Evolutionary conservation across 2,797 vertebrate genomes (phyloP).

Genomic region (Chloroceryle amazona): DNA sequence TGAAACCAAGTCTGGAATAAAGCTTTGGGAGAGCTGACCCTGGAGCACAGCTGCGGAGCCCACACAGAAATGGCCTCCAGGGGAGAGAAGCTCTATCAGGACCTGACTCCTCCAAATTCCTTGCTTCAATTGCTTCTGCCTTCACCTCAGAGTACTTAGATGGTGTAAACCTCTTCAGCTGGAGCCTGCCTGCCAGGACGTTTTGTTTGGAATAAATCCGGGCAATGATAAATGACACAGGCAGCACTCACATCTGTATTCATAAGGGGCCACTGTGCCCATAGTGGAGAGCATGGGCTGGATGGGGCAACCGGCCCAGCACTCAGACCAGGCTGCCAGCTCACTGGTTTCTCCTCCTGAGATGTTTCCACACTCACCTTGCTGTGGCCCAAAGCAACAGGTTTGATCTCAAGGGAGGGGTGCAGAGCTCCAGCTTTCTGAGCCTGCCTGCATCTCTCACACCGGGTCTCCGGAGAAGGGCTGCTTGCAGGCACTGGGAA

Average conservation of each 20-base stretch:
- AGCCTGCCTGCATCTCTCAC: background rate
- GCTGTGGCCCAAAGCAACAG: background rate
- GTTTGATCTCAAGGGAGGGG: background rate
- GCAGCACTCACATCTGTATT: background rate
- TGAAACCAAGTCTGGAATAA: background rate
- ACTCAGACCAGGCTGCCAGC: background rate
- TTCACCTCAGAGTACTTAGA: accelerated
- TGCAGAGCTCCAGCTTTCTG: background rate
- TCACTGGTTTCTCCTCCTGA: background rate
- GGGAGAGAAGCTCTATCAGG: background rate
- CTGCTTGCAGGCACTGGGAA: background rate
- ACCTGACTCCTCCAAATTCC: background rate
- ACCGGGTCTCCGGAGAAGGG: background rate
- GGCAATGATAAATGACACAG: accelerated
- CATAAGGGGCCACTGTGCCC: background rate
- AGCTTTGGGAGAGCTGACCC: background rate
- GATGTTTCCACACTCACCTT: background rate
- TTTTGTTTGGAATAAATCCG: background rate
- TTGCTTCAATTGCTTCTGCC: background rate
- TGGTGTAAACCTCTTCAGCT: background rate
- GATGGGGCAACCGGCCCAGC: accelerated
- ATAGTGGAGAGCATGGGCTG: background rate
- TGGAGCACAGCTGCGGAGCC: accelerated
- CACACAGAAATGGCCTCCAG: accelerated
- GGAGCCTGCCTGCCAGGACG: background rate